These are phyloP conservation scores for Condylura cristata DNA, from an alignment of 2,113 vertebrate genomes.

Conservation along the genomic window DNA sequence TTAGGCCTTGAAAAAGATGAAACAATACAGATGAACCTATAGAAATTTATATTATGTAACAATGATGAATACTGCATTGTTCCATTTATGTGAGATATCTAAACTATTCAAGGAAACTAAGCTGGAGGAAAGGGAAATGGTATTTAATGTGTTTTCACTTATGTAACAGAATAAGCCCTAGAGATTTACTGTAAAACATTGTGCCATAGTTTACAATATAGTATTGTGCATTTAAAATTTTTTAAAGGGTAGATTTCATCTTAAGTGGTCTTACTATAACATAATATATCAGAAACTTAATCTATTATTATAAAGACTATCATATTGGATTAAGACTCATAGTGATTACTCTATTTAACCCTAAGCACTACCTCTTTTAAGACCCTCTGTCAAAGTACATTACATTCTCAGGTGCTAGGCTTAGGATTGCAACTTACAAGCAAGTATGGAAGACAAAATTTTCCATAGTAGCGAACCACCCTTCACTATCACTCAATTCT, in stretches of 20 bases:
- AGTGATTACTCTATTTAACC: neutral
- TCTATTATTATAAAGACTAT: neutral
- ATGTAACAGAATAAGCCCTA: neutral
- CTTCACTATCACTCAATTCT: neutral
- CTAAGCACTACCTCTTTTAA: neutral
- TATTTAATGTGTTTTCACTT: neutral
- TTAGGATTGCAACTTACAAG: neutral
- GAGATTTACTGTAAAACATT: neutral
- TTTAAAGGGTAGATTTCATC: neutral
- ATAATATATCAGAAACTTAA: neutral
- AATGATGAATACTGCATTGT: neutral
- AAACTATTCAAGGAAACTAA: neutral
- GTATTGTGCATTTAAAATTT: neutral
- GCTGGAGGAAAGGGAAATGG: neutral
- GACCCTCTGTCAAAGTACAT: neutral
- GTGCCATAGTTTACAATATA: neutral
- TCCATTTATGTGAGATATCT: neutral
- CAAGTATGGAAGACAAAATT: neutral
- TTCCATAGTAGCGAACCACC: neutral
- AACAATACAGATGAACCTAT: neutral
- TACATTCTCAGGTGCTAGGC: neutral
- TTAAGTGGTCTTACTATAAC: neutral
- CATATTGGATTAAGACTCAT: neutral
- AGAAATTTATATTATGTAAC: neutral
- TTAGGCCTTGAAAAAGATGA: neutral